phyloP scores from a whole-genome alignment of 2,113 vertebrate genomes.

The Maccullochella peelii region DNA sequence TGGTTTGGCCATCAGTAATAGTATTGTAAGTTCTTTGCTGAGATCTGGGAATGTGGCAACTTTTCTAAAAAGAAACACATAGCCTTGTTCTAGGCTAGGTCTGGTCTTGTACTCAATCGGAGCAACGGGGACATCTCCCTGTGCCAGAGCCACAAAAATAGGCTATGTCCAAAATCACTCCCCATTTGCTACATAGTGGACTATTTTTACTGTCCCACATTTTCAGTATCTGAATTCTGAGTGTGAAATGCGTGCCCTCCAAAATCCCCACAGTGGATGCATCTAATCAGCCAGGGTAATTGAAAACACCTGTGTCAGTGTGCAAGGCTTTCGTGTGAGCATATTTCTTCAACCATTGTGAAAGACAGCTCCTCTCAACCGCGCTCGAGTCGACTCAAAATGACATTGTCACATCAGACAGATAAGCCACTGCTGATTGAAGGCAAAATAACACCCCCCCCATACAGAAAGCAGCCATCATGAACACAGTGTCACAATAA shows the following conservation, averaged over 20 bases:
- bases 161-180: background rate
- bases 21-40: background rate
- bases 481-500: background rate
- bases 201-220: background rate
- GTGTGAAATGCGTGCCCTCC: background rate
- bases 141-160: background rate
- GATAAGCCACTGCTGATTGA: background rate
- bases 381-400: background rate
- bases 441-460: background rate
- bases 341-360: background rate
- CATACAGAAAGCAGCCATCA: no score
- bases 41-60: background rate
- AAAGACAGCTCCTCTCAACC: background rate
- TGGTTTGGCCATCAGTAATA: background rate
- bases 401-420: background rate
- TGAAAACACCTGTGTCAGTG: conserved; percentile 1
- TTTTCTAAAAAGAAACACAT: background rate
- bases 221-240: background rate
- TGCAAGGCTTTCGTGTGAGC: background rate
- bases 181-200: background rate
- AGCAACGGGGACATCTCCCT: background rate
- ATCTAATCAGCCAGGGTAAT: conserved; percentile 8
- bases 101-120: background rate
- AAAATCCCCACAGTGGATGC: background rate
- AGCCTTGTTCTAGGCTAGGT: background rate